A percentile compares a stretch with the other conserved stretches of the same genome.
phyloP scores from a whole-genome alignment of 2,113 vertebrate genomes.

The Speoplatyrhinus poulsoni region DNA sequence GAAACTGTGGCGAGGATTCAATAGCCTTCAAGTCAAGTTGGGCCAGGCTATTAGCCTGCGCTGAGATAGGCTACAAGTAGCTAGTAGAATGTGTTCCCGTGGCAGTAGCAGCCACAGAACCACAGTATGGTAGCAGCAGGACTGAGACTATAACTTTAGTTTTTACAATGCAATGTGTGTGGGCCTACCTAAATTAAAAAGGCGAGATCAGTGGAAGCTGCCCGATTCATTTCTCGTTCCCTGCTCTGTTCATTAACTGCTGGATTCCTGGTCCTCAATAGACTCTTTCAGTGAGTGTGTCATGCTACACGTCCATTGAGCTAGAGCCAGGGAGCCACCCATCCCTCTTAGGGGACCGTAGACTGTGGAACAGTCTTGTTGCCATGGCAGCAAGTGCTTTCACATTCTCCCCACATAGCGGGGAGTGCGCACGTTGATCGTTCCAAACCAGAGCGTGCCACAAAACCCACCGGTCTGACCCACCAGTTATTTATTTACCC shows the following conservation, averaged over 20 bases:
- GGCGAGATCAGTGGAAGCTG: constrained; percentile 51
- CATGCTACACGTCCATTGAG: constrained; percentile 70
- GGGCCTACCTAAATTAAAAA: constrained; percentile 8
- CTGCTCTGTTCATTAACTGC: constrained; percentile 57
- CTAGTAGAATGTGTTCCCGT: neutral
- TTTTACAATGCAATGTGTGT: neutral
- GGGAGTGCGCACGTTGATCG: constrained; percentile 57
- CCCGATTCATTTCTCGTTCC: constrained; percentile 28
- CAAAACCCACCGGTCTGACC: constrained; percentile 24
- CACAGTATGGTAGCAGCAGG: neutral
- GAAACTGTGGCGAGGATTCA: constrained; percentile 11
- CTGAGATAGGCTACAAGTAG: neutral
- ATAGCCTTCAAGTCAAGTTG: neutral
- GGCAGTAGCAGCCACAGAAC: constrained; percentile 4
- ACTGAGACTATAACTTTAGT: constrained; percentile 5
- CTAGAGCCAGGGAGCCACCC: constrained; percentile 60
- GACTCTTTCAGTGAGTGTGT: constrained; percentile 66
- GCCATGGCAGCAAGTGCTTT: constrained; percentile 77
- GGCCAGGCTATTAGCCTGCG: no score
- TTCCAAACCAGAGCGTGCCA: constrained; percentile 44
- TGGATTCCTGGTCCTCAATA: constrained; percentile 65
- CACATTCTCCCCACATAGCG: constrained; percentile 74
- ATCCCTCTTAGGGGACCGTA: constrained; percentile 73
- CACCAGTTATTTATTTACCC: constrained; percentile 29
- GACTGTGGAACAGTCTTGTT: constrained; percentile 75